Conservation (phyloP, 2,113 vertebrate genomes). For the Micronisus gabar region DNA sequence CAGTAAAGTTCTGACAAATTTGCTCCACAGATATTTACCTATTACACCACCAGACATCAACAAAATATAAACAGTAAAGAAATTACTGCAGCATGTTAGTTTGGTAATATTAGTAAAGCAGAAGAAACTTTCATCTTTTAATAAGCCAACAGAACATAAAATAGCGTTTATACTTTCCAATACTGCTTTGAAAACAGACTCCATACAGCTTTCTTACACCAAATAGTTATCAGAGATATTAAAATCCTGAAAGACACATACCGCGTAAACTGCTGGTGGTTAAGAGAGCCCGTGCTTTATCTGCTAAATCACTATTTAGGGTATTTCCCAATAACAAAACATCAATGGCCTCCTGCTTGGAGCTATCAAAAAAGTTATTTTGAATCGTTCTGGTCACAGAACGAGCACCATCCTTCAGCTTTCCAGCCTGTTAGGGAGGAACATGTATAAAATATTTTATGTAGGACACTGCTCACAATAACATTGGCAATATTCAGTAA, state of each 20-base stretch:
- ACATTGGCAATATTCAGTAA: constrained; percentile 47
- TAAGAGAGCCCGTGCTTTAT: constrained; percentile 97
- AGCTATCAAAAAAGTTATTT: constrained; percentile 99
- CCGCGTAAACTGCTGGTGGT: constrained; percentile 96
- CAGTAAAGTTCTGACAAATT: background rate
- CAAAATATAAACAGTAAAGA: background rate
- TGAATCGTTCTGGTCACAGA: constrained; percentile 98
- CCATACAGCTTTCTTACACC: constrained; percentile 39
- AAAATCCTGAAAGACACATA: constrained; percentile 75
- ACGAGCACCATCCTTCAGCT: constrained; percentile 98
- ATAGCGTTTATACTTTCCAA: constrained; percentile 24
- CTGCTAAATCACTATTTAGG: constrained; percentile 96
- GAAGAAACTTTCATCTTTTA: constrained; percentile 7
- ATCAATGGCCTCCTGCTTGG: constrained; percentile 98
- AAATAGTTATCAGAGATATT: constrained; percentile 55
- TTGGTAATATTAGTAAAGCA: constrained; percentile 47
- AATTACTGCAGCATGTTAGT: background rate
- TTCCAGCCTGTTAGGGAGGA: constrained; percentile 82
- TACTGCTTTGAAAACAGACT: constrained; percentile 43
- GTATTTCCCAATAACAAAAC: constrained; percentile 95
- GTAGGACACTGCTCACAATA: constrained; percentile 42
- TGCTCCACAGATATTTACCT: background rate
- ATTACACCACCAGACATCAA: background rate
- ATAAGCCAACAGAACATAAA: constrained; percentile 13
- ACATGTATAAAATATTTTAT: constrained; percentile 61